Percentiles rank a stretch among this genome's conserved stretches.
Conservation (phyloP, 1,140 invertebrate species). For the Drosophila subpulchrella region DNA sequence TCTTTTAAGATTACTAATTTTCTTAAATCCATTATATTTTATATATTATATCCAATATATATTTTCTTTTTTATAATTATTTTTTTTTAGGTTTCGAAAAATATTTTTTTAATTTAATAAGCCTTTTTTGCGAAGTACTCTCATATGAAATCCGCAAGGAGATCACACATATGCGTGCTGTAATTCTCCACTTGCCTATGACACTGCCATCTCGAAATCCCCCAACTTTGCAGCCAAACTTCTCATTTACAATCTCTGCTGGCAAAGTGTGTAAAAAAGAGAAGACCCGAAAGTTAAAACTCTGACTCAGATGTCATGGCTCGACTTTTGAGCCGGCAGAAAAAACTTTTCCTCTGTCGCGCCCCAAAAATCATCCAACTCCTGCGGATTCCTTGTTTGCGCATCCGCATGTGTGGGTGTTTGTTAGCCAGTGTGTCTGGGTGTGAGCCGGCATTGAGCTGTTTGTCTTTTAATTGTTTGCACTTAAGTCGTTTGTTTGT, state of each 20-base stretch:
- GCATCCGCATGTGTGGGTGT: slow-evolving; percentile 34
- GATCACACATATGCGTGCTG: neutral
- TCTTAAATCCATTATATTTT: no score
- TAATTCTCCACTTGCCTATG: neutral
- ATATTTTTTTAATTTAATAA: no score
- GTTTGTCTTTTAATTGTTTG: slow-evolving; percentile 82
- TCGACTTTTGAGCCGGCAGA: slow-evolving; percentile 68
- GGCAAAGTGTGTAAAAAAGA: slow-evolving; percentile 40
- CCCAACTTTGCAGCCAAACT: slow-evolving; percentile 6
- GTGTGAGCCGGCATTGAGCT: slow-evolving; percentile 64
- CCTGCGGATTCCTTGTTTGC: slow-evolving; percentile 54
- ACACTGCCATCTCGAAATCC: neutral
- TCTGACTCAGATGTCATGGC: slow-evolving; percentile 64
- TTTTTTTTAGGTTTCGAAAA: no score
- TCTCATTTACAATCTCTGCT: slow-evolving; percentile 38
- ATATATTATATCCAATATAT: neutral
- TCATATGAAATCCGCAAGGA: neutral
- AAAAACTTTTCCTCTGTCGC: slow-evolving; percentile 62
- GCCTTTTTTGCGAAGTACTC: neutral
- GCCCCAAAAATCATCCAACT: slow-evolving; percentile 42
- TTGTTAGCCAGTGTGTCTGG: slow-evolving; percentile 12
- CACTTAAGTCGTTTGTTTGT: slow-evolving; percentile 68
- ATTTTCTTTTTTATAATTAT: neutral
- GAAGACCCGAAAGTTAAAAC: slow-evolving; percentile 42
- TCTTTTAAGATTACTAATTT: no score